Conservation (phyloP, 2,888 invertebrate genomes). For the Thymelicus lineola region DNA sequence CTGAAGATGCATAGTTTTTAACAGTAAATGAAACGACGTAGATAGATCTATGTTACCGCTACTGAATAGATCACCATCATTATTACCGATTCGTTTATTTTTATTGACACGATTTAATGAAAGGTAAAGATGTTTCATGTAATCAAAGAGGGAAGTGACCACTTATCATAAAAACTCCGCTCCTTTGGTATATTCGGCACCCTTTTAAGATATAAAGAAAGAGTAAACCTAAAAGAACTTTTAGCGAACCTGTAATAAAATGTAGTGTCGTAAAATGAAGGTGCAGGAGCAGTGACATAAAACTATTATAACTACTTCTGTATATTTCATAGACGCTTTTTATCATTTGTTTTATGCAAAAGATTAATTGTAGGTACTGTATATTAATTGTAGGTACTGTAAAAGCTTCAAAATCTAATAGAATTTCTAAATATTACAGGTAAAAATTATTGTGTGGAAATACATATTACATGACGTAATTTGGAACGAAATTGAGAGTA, state of each 20-base stretch:
- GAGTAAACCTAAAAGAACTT: constrained; percentile 4
- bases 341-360: no score
- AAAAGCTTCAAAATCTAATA: no score
- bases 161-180: not conserved
- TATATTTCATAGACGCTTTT: no score
- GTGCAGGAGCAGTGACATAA: constrained; percentile 14
- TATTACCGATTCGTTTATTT: not conserved
- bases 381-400: no score
- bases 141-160: not conserved
- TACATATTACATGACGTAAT: no score
- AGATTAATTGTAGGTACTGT: no score
- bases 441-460: no score
- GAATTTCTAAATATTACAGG: no score
- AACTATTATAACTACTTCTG: constrained; percentile 2
- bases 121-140: not conserved
- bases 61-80: not conserved
- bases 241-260: constrained; percentile 14
- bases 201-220: not conserved
- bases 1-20: no score
- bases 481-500: not conserved
- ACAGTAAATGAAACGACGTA: no score
- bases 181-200: not conserved
- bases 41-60: no score
- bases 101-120: no score
- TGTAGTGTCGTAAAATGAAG: constrained; percentile 16